These are phyloP conservation scores for Lepidurus arcticus DNA, from an alignment of 1,140 invertebrate genomes.

Conservation along the genomic window DNA sequence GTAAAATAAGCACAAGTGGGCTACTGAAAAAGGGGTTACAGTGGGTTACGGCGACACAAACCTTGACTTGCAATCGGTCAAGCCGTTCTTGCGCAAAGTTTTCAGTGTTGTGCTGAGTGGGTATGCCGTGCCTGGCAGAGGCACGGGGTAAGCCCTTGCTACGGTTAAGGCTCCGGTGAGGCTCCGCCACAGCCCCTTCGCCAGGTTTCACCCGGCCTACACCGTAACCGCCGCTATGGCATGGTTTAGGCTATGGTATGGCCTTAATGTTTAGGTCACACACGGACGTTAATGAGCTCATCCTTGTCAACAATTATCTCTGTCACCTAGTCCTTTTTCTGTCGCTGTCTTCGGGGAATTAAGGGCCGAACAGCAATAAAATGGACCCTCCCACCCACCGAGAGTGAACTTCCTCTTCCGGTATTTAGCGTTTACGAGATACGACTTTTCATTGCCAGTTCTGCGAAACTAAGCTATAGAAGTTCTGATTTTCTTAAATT, in stretches of 20 bases:
- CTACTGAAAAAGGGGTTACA: background rate
- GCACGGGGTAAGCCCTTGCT: no score
- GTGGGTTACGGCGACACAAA: background rate
- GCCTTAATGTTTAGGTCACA: no score
- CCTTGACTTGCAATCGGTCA: no score
- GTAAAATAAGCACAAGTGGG: background rate
- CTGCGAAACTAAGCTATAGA: background rate
- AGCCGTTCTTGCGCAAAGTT: no score
- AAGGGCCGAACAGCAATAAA: background rate
- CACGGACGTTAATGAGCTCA: background rate
- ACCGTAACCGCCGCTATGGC: no score
- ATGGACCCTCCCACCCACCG: background rate
- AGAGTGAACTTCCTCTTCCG: conserved; percentile 8
- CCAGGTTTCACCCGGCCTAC: no score
- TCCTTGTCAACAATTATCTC: background rate
- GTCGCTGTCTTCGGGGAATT: background rate
- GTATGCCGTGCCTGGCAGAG: no score
- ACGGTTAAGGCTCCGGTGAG: no score
- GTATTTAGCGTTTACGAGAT: background rate
- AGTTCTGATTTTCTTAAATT: background rate
- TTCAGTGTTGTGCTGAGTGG: no score
- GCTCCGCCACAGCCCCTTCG: no score
- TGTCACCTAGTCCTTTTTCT: background rate
- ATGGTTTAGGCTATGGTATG: no score
- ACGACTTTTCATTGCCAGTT: background rate